Percentiles rank a stretch among this genome's conserved stretches.
Conservation (phyloP, 2,888 invertebrate genomes). For the Aphidius colemani region DNA sequence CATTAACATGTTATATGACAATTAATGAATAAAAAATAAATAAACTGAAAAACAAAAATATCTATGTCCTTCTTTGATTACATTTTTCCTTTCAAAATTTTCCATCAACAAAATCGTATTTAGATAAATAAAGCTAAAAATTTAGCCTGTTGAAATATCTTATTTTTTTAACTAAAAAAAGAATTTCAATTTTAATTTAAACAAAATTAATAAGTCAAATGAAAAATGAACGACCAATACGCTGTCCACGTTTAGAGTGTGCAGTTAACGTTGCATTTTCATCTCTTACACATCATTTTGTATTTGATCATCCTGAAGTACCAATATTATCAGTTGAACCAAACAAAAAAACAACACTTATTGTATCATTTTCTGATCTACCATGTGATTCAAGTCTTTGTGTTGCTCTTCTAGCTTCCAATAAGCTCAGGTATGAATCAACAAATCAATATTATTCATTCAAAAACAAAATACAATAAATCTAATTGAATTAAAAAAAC, state of each 20-base stretch:
- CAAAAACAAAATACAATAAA: not conserved
- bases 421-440: conserved; percentile 49
- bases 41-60: too few relatives aligned
- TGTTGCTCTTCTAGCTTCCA: conserved; percentile 53
- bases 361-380: conserved; percentile 48
- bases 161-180: too few relatives aligned
- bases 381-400: conserved; percentile 50
- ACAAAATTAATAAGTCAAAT: conserved; percentile 41
- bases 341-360: conserved; percentile 49
- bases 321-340: conserved; percentile 55
- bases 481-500: too few relatives aligned
- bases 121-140: too few relatives aligned
- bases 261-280: conserved; percentile 63
- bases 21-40: too few relatives aligned
- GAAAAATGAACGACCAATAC: conserved; percentile 56
- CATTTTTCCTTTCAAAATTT: too few relatives aligned
- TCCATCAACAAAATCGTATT: too few relatives aligned
- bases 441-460: not conserved
- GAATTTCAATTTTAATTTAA: too few relatives aligned
- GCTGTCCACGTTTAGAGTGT: conserved; percentile 64
- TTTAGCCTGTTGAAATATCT: too few relatives aligned
- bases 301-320: conserved; percentile 65
- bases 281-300: conserved; percentile 63
- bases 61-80: too few relatives aligned
- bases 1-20: too few relatives aligned